Base-by-base conservation (phyloP, 2,113 vertebrate genomes). In the Petroica traversi region DNA sequence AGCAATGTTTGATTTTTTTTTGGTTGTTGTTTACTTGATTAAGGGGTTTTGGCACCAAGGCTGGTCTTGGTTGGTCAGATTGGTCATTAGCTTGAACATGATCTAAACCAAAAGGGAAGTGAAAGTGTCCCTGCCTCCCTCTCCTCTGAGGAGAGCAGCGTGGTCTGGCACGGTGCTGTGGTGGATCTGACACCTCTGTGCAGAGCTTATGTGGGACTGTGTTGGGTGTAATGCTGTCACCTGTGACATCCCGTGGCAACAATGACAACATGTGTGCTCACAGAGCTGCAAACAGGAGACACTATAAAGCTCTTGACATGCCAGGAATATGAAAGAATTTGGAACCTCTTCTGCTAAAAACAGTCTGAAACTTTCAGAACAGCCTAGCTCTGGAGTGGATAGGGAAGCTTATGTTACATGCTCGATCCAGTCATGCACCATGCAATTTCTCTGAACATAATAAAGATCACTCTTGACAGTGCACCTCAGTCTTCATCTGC, bases 401-500 rank as follows among this genome's bases (percentile, higher is more conserved):
- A 43, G 20, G 58, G 73, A 63, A 57, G 64, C 59, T 89, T 71
- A 55, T 6, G 51, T 45, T 86, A 67, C 33, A 2, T 9, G 52
- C 43, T 83, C 14, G 8, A 67, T 28, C 24, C 76, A 83, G 78
- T 77, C 67, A 77, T 8, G 63, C 55, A 73, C 34, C 1, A 2
- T 33, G 55, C 43, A 36, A 14, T 86, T 92, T 72, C 74, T 58
- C 51, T 43, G 36, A 36, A 18, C 0, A 1, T 8, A 93, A 76
- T 34, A 90, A 88, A 95, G 72, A 94, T 92, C 64, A 52, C 68
- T 94, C 82, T 49, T 22, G 18, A 55, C 92, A 92, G 43, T 23
- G 41, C 52, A 75, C 54, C 59, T 92, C 77, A 79, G 33, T 36
- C 74, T 85, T 95, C 91, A 66, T 79, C 77, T 82, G 41, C 58